Evolutionary conservation across 2,888 invertebrate species (phyloP).

Genomic region (Nymphalis c-album): DNA sequence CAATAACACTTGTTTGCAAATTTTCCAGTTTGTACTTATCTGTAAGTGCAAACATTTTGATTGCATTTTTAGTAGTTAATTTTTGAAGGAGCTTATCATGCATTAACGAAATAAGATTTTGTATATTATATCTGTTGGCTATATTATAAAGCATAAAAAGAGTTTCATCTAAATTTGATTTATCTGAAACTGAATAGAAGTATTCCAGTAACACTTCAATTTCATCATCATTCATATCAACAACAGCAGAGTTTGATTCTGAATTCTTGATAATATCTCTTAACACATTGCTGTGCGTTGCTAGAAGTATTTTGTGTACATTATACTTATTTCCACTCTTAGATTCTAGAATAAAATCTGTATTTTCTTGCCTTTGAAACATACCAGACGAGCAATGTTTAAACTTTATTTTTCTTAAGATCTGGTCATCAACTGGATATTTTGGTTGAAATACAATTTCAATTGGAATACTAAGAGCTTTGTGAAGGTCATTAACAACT

Average conservation of each 20-base stretch:
- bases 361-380: slow-evolving; percentile 50
- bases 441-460: slow-evolving; percentile 50
- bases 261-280: slow-evolving; percentile 52
- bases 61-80: slow-evolving; percentile 59
- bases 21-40: slow-evolving; percentile 57
- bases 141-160: slow-evolving; percentile 55
- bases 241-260: slow-evolving; percentile 39
- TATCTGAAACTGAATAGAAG: slow-evolving; percentile 63
- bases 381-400: slow-evolving; percentile 53
- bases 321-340: slow-evolving; percentile 51
- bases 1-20: slow-evolving; percentile 53
- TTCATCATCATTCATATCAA: slow-evolving; percentile 58
- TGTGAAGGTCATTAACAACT: slow-evolving; percentile 42
- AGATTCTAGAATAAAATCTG: slow-evolving; percentile 60
- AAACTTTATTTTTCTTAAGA: slow-evolving; percentile 57
- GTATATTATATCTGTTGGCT: slow-evolving; percentile 56
- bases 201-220: slow-evolving; percentile 63
- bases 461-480: slow-evolving; percentile 58
- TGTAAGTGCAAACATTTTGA: slow-evolving; percentile 59
- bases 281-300: slow-evolving; percentile 60
- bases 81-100: slow-evolving; percentile 54
- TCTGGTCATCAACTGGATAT: slow-evolving; percentile 47
- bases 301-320: slow-evolving; percentile 61
- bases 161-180: slow-evolving; percentile 54
- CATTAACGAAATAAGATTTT: slow-evolving; percentile 51